Conservation (phyloP, 2,888 invertebrate genomes). For the Phyllotreta cruciferae region DNA sequence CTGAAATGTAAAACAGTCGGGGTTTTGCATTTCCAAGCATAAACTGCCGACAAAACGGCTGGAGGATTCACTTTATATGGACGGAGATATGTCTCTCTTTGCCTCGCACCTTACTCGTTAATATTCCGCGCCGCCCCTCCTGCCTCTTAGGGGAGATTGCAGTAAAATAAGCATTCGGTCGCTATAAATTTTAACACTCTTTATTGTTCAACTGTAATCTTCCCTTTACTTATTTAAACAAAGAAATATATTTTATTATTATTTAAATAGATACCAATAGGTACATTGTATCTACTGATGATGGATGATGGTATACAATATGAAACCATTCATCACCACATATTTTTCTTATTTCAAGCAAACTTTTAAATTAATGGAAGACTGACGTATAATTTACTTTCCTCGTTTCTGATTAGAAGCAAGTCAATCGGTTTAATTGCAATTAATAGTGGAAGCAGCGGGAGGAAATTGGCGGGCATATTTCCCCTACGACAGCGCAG, state of each 20-base stretch:
- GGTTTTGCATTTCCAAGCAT: conserved; percentile 62
- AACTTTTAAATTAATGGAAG: no score
- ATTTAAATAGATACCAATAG: conserved; percentile 2
- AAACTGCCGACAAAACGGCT: conserved; percentile 62
- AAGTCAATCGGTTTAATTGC: background rate
- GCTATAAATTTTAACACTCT: conserved; percentile 24
- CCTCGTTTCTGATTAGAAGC: conserved; percentile 2
- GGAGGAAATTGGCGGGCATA: conserved; percentile 21
- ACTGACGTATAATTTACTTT: background rate
- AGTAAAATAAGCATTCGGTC: conserved; percentile 22
- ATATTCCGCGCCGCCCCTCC: conserved; percentile 51
- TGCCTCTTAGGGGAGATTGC: conserved; percentile 35
- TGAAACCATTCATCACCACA: no score
- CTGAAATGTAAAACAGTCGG: conserved; percentile 63
- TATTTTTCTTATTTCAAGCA: no score
- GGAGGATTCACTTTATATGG: conserved; percentile 61
- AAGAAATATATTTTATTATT: no score
- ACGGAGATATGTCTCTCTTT: conserved; percentile 51
- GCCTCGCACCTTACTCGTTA: conserved; percentile 54
- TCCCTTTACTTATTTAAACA: conserved; percentile 17
- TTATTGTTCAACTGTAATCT: conserved; percentile 11
- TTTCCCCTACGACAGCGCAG: conserved; percentile 39
- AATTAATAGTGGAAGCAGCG: background rate
- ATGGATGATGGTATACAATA: background rate
- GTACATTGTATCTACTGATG: conserved; percentile 10